Conservation (phyloP, 2,797 vertebrate species). For the Aselliscus stoliczkanus region DNA sequence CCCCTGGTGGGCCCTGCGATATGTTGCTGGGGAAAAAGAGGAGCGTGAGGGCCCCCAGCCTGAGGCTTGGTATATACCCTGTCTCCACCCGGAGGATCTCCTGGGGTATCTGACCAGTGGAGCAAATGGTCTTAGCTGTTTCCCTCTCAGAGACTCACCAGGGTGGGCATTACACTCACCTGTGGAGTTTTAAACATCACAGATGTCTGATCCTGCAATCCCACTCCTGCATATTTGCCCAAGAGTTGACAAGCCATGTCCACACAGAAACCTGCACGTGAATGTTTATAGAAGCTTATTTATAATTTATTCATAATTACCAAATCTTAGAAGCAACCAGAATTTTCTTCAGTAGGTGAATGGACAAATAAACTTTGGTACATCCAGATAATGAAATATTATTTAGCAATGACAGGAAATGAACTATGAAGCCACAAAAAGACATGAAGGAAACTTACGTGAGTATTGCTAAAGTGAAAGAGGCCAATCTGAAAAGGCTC, state of each 20-base stretch:
- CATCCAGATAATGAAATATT: neutral
- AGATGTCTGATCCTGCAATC: neutral
- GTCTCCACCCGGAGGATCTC: neutral
- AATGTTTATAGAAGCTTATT: neutral
- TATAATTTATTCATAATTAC: neutral
- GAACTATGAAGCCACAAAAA: neutral
- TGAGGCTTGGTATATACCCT: accelerated
- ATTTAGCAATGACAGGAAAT: neutral
- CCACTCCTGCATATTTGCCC: neutral
- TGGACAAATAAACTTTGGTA: neutral
- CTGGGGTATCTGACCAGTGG: neutral
- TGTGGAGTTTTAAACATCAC: neutral
- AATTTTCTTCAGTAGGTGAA: neutral
- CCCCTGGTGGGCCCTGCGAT: neutral
- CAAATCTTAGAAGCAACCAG: neutral
- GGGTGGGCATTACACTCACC: neutral
- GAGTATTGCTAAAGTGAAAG: neutral
- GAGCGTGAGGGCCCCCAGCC: accelerated
- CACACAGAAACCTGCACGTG: neutral
- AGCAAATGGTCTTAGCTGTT: neutral
- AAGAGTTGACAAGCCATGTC: neutral
- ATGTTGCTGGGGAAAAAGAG: neutral
- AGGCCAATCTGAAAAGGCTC: neutral
- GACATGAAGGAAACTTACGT: neutral
- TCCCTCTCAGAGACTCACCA: neutral